Evolutionary conservation across 1,140 invertebrate genomes (phyloP).

Genomic region (Adelges cooleyi): DNA sequence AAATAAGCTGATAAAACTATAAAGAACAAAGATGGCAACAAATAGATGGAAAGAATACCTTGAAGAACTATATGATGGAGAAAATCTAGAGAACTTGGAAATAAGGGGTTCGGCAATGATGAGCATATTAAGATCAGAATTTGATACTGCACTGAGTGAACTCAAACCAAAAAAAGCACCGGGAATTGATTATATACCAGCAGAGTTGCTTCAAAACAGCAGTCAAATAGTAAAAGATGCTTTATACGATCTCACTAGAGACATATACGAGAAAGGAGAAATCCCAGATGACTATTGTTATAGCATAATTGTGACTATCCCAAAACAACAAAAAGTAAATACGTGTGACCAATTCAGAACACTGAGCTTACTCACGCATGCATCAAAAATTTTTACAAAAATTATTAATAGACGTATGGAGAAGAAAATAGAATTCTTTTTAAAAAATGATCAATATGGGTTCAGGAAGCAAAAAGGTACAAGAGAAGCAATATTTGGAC

Average conservation of each 20-base stretch:
- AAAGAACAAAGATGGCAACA: slow-evolving; percentile 10
- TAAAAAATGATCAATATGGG: neutral
- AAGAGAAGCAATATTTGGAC: neutral
- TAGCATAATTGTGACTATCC: neutral
- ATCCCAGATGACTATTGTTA: neutral
- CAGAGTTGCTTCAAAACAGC: neutral
- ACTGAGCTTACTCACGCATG: neutral
- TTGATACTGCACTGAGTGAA: neutral
- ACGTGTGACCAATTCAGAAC: neutral
- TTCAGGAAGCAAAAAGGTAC: neutral
- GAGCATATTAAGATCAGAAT: slow-evolving; percentile 1
- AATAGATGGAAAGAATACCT: slow-evolving; percentile 28
- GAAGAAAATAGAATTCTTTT: neutral
- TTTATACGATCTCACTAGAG: neutral
- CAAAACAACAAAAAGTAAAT: neutral
- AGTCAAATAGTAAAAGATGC: neutral
- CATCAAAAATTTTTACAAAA: neutral
- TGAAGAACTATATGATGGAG: slow-evolving; percentile 23
- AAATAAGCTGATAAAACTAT: slow-evolving; percentile 7
- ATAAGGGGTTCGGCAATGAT: neutral
- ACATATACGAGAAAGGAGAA: neutral
- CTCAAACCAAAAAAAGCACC: neutral
- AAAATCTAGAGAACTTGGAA: neutral
- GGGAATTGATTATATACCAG: neutral
- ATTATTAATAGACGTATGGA: neutral